phyloP scores from a whole-genome alignment of 2,113 vertebrate genomes.

The Aphelocoma coerulescens region DNA sequence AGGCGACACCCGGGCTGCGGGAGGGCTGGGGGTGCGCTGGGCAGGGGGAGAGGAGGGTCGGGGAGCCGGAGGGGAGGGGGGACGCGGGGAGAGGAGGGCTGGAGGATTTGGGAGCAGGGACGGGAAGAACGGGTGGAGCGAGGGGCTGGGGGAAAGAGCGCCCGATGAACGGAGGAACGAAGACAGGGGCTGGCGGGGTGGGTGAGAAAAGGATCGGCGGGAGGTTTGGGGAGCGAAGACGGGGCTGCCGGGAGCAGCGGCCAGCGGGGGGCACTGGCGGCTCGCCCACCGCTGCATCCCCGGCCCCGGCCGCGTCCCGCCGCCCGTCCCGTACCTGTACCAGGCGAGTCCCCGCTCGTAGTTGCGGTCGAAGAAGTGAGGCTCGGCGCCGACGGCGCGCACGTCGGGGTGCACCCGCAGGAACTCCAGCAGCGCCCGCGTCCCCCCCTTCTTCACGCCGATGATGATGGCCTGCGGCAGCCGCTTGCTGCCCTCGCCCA shows the following conservation, averaged over 20 bases:
- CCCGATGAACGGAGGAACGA: not conserved
- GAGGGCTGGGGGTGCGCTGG: not conserved
- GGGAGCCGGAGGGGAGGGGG: no score
- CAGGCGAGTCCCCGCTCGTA: slow-evolving; percentile 89
- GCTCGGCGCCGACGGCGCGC: slow-evolving; percentile 89
- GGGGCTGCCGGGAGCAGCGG: not conserved
- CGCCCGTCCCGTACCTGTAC: slow-evolving; percentile 79
- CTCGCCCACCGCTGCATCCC: not conserved
- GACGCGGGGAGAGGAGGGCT: not conserved
- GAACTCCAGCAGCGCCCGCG: slow-evolving; percentile 91
- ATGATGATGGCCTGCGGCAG: slow-evolving; percentile 91
- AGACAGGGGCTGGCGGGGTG: no score
- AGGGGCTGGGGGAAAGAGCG: not conserved
- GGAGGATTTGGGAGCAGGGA: not conserved
- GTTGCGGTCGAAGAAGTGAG: slow-evolving; percentile 95
- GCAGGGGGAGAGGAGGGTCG: not conserved
- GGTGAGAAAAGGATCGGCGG: not conserved
- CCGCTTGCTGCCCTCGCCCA: slow-evolving; percentile 67
- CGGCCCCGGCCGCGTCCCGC: not conserved
- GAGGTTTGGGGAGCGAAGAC: not conserved
- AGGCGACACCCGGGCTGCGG: not conserved
- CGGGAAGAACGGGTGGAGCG: not conserved
- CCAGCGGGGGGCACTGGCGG: slow-evolving; percentile 40
- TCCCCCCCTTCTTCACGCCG: slow-evolving; percentile 91
- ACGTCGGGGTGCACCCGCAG: slow-evolving; percentile 91